Base-by-base conservation (phyloP, 2,797 vertebrate genomes). In the Phataginus tetradactyla region DNA sequence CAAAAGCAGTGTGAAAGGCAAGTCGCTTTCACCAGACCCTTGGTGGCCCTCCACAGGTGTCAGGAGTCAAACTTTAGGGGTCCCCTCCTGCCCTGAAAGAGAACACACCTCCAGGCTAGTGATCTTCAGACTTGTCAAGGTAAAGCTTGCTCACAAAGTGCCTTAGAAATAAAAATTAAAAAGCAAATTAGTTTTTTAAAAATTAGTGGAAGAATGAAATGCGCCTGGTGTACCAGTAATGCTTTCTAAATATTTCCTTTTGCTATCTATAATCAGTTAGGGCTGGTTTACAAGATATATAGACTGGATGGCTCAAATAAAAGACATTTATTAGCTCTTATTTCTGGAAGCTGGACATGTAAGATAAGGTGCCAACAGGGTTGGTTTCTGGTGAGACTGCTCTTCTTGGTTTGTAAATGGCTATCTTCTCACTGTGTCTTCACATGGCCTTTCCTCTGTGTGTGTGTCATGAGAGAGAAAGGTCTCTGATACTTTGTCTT, bases 11-110 rank as follows among this genome's bases (percentile, higher is more conserved):
- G 1, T 11, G 10, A 63, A 63, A 86, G 23, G 27, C 8, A 2
- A 1, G 55, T n/a, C 1, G 20, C 7, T 0, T 8, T 21, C 4
- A 0, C 5, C 17, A n/a, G n/a, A 18, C 5, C 15, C 27, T 9
- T n/a, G 0, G n/a, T 2, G 32, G 21, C 20, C 53, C 5, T 12
- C 8, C 1, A 0, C 5, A 55, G 51, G 5, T 5, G 27, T 55
- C 27, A 1, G 21, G 51, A 91, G 55, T 71, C 21, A n/a, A 53
- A 32, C 11, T 3, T 4, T 18, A 34, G 8, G 3, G 12, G 14
- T 32, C 42, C 12, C 68, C 8, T 53, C 34, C 11, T 89, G 4
- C 45, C 83, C 39, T 14, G 25, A 75, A 78, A 77, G 45, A 77
- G 25, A 83, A 90, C 15, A 39, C 4, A 17, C 37, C 55, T 59